Conservation (phyloP, 2,797 vertebrate species). For the Glossophaga mutica region DNA sequence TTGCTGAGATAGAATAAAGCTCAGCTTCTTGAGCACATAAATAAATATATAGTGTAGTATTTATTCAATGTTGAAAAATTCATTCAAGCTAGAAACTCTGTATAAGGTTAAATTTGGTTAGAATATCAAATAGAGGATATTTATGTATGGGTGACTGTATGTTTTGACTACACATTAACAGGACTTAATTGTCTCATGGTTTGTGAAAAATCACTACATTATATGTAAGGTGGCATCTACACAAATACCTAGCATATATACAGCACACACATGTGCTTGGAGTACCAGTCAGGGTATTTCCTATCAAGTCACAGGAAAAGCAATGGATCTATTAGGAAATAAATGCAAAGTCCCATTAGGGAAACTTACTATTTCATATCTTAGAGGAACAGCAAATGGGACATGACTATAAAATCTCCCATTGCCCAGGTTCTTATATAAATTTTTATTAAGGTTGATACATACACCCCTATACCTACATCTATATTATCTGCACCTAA, state of each 20-base stretch:
- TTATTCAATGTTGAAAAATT: conserved; percentile 41
- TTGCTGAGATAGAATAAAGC: background rate
- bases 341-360: background rate
- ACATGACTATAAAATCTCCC: background rate
- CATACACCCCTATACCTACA: background rate
- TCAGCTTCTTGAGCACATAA: conserved; percentile 38
- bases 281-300: background rate
- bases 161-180: conserved; percentile 12
- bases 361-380: background rate
- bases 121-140: conserved; percentile 20
- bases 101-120: conserved; percentile 35
- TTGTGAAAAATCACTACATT: background rate
- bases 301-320: background rate
- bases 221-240: background rate
- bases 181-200: background rate
- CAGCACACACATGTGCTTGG: background rate
- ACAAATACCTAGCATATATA: background rate
- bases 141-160: background rate
- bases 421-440: background rate
- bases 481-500: background rate
- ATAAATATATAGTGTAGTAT: background rate
- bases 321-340: background rate
- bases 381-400: background rate
- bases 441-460: background rate
- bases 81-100: conserved; percentile 50